A percentile compares a stretch with the other conserved stretches of the same genome.
Conservation (phyloP, 2,888 invertebrate genomes). For the Hirtodrosophila cameraria region DNA sequence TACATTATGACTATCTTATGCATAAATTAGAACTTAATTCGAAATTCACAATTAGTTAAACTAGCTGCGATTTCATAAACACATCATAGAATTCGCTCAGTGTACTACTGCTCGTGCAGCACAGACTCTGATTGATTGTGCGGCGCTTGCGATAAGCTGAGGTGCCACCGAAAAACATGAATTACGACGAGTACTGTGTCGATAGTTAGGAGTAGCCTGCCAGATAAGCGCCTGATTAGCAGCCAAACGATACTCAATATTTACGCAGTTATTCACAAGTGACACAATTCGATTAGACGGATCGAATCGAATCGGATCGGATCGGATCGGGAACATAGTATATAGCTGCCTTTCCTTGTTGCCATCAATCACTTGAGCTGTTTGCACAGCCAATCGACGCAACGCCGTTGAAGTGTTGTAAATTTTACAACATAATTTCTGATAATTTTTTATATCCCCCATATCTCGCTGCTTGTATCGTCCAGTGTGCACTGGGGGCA, state of each 20-base stretch:
- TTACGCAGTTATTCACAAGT: constrained; percentile 74
- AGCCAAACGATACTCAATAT: constrained; percentile 56
- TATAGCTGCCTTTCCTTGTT: constrained; percentile 1
- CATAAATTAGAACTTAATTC: no score
- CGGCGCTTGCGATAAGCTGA: constrained; percentile 53
- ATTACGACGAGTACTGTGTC: constrained; percentile 47
- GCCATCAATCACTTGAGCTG: constrained; percentile 68
- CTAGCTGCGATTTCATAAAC: no score
- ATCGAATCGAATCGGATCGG: no score
- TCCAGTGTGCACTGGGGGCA: constrained; percentile 8
- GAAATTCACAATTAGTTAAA: no score
- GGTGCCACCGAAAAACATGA: constrained; percentile 40
- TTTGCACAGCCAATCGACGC: constrained; percentile 51
- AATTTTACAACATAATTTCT: constrained; percentile 80
- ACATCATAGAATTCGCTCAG: no score
- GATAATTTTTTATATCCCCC: constrained; percentile 64
- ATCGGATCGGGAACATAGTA: no score
- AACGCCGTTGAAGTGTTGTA: constrained; percentile 57
- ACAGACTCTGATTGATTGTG: constrained; percentile 67
- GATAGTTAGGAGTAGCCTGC: constrained; percentile 44
- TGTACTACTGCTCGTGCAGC: no score
- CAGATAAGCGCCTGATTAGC: constrained; percentile 77
- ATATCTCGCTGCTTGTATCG: constrained; percentile 34
- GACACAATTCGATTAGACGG: constrained; percentile 67
- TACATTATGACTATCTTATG: no score